A percentile compares a stretch with the other conserved stretches of the same genome.
Conservation (phyloP, 1,140 invertebrate species). For the Aphelenchoides fujianensis region DNA sequence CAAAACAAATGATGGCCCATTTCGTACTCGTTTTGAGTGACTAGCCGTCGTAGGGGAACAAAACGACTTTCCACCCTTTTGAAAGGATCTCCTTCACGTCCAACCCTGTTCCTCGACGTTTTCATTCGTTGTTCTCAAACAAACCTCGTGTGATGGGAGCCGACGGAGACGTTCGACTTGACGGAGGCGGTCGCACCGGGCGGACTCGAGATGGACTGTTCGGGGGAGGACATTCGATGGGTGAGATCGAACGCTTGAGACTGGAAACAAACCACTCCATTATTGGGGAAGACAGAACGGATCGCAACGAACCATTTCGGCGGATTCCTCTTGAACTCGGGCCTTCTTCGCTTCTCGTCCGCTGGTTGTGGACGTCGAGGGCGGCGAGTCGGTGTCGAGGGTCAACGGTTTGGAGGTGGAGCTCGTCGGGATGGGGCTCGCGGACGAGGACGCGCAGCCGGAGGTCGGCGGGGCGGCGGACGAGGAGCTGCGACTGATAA, state of each 20-base stretch:
- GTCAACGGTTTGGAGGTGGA: not conserved
- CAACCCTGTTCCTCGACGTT: no score
- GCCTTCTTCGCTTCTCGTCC: not conserved
- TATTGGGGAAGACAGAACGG: not conserved
- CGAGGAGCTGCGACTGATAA: slow-evolving; percentile 4
- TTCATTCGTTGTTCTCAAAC: slow-evolving; percentile 2
- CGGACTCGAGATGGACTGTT: slow-evolving; percentile 39
- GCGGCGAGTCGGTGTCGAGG: not conserved
- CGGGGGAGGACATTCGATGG: slow-evolving; percentile 22
- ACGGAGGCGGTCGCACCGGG: slow-evolving; percentile 40
- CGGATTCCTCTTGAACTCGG: not conserved
- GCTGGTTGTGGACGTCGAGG: not conserved
- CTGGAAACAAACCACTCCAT: not conserved
- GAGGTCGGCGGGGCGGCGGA: not conserved
- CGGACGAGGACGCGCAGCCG: not conserved
- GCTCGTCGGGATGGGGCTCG: not conserved
- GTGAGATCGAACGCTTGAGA: slow-evolving; percentile 7
- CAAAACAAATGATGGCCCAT: not conserved
- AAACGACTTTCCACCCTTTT: no score
- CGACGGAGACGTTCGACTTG: slow-evolving; percentile 33
- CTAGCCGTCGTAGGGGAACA: no score
- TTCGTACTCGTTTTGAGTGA: no score
- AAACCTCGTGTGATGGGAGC: slow-evolving; percentile 38
- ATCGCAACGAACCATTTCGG: slow-evolving; percentile 1
- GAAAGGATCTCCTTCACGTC: no score